phyloP scores from a whole-genome alignment of 1,140 invertebrate genomes.

The Drosophila cardini region DNA sequence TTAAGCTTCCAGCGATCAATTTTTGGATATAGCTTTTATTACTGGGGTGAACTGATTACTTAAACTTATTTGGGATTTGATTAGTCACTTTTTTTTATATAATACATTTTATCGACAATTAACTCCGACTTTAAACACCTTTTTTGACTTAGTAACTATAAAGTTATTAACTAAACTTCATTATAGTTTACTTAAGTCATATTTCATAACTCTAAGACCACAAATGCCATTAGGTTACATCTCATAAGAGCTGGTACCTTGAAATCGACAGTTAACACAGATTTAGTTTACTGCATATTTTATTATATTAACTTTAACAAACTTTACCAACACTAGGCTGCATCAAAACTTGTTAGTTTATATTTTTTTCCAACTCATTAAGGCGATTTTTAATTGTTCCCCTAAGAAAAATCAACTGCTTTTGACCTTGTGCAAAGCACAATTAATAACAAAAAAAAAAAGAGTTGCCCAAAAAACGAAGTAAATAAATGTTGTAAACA shows the following conservation, averaged over 20 bases:
- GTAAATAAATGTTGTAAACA: constrained; percentile 8
- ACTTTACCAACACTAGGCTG: constrained; percentile 10
- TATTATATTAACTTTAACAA: constrained; percentile 13
- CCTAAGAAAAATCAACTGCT: constrained; percentile 13
- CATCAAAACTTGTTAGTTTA: constrained; percentile 19
- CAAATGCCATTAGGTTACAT: constrained; percentile 3
- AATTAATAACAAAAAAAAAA: neutral
- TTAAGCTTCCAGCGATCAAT: neutral
- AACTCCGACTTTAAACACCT: too few relatives aligned
- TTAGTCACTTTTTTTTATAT: too few relatives aligned
- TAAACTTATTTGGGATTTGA: too few relatives aligned
- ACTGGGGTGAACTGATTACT: too few relatives aligned
- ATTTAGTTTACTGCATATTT: constrained; percentile 13
- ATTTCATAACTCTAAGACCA: neutral
- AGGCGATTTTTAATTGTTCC: constrained; percentile 17
- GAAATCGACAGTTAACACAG: constrained; percentile 19
- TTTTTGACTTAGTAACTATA: neutral
- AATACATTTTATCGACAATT: too few relatives aligned
- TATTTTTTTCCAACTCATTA: constrained; percentile 12
- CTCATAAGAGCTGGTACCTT: constrained; percentile 10
- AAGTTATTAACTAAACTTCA: constrained; percentile 3
- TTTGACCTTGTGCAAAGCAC: constrained; percentile 33
- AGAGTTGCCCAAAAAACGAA: neutral
- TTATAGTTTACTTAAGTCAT: neutral
- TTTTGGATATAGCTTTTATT: too few relatives aligned